phyloP scores from a whole-genome alignment of 2,797 vertebrate species.

The Cuculus canorus region DNA sequence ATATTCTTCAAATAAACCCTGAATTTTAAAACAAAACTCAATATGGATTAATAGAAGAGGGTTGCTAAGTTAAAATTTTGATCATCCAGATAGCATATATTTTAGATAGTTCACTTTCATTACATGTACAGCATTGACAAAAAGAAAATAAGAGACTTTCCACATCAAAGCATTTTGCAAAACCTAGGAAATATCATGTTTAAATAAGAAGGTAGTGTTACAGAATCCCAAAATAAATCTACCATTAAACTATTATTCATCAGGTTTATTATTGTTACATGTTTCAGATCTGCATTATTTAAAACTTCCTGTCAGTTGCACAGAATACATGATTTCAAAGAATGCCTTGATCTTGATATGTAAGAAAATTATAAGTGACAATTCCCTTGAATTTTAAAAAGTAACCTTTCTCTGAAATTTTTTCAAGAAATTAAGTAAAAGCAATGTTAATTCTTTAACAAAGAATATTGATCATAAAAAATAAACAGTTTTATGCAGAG shows the following conservation, averaged over 20 bases:
- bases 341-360: neutral
- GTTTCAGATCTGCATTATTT: slow-evolving; percentile 29
- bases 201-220: neutral
- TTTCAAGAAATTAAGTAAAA: neutral
- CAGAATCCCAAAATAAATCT: slow-evolving; percentile 24
- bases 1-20: slow-evolving; percentile 16
- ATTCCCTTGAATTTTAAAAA: slow-evolving; percentile 23
- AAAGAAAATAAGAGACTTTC: neutral
- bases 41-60: neutral
- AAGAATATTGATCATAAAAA: neutral
- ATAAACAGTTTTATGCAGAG: neutral
- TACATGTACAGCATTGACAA: neutral
- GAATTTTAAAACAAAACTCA: slow-evolving; percentile 27
- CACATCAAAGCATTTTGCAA: slow-evolving; percentile 34
- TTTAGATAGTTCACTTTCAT: neutral
- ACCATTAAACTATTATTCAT: neutral
- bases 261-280: slow-evolving; percentile 16
- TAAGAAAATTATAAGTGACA: slow-evolving; percentile 27
- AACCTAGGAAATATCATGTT: slow-evolving; percentile 15
- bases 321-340: slow-evolving; percentile 18
- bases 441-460: neutral
- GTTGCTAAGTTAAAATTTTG: neutral
- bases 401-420: neutral
- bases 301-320: neutral
- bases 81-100: neutral